Base-by-base conservation (phyloP, 2,888 invertebrate species). In the Hypercompe scribonia region DNA sequence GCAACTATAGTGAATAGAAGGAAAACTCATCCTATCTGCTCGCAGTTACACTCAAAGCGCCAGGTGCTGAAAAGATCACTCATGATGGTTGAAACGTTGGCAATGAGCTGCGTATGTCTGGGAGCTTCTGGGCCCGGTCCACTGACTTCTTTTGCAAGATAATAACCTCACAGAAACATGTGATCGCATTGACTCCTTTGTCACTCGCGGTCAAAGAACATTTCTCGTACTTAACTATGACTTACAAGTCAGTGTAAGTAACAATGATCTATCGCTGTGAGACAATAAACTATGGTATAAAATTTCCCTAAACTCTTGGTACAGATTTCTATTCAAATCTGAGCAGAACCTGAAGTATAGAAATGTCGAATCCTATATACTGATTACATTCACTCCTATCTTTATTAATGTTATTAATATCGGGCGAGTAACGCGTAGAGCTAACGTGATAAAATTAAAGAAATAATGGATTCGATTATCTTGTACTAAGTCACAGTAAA, bases 381-480 rank as follows among this genome's bases (percentile, higher is more conserved):
- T 64, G 11, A 34, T 64, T 64, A 18, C 21, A 34, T 33, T 64
- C 1, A 0, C 31, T 34, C 1, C 24, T 64, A 31, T 33, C 33
- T 21, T 63, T 63, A 33, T 58, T 58, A 42, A 70, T 74, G 64
- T 72, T 67, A 75, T 71, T 75, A 78, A 75, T 77, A 72, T 73
- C 65, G 11, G 72, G 70, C 65, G 65, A 72, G 75, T 65, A 39
- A 71, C 72, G 72, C 50, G 34, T 11, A 36, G 18, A 72, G 42
- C 61, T 36, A 68, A 39, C 65, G 54, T 69, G 73, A 83, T 79
- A 71, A 72, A 75, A 80, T 78, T 65, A 72, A 5, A 73, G 58
- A 73, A 77, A 73, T 75, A 76, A 50, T 69, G 64, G 73, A 78
- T 77, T 76, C 34, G 61, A 71, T 78, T 70, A 80, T 28, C 63